Base-by-base conservation (phyloP, 2,888 invertebrate genomes). In the Dryobota labecula region DNA sequence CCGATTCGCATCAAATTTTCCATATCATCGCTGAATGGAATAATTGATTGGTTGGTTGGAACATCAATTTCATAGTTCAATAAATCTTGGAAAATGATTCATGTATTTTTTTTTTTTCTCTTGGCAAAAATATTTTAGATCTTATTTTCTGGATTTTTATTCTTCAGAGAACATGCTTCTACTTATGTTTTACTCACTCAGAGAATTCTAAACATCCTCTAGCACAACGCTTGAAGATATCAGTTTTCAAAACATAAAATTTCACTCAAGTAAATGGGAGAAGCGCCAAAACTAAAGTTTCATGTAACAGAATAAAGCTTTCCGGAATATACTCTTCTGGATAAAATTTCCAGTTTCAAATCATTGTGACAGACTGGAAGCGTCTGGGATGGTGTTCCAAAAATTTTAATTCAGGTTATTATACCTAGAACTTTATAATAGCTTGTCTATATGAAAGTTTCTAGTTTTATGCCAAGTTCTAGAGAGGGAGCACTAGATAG, bases 201-300 rank as follows among this genome's bases (percentile, higher is more conserved):
- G 27, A 53, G 30, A 76, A 78, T 76, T 68, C 65, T 78, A 73
- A 78, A 76, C 65, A 71, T 68, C 24, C 18, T 68, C 68, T 65
- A 49, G 33, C 30, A 73, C 49, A 73, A 63, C 68, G 65, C 76
- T 72, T 66, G 38, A 67, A 77, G 71, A 65, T 75, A 78, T 82
- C 76, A 75, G 78, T 82, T 82, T 75, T 80, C 70, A 81, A 74
- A 85, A 87, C 87, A 88, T 83, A 86, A 83, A 87, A 86, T 86
- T 86, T 82, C 82, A 84, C 83, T 86, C 78, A 30, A 70, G 80
- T 78, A 80, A 85, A 85, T 80, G 78, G 80, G 76, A 85, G 71
- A 80, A 70, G 85, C 78, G 81, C 84, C 78, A 82, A 81, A 86
- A 82, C 82, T 80, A 66, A 87, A 87, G 78, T 86, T 86, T 79